Conservation (phyloP, 2,113 vertebrate species). For the Taurulus bubalis region DNA sequence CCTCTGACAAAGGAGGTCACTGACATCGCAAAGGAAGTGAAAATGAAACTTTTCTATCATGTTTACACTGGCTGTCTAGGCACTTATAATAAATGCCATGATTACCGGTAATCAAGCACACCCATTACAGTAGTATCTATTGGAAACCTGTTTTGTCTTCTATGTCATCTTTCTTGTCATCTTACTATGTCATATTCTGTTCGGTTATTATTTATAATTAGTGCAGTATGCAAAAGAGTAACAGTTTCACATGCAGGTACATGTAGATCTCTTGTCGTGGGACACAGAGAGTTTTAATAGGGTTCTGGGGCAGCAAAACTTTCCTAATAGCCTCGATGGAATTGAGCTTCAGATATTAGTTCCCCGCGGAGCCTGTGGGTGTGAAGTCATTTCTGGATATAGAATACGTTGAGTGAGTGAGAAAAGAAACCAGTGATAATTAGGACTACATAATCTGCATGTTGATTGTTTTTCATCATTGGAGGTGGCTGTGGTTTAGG, state of each 20-base stretch:
- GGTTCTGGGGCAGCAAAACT: slow-evolving; percentile 65
- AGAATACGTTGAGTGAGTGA: slow-evolving; percentile 26
- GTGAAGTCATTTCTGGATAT: slow-evolving; percentile 44
- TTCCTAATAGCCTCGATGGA: slow-evolving; percentile 59
- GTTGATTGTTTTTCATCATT: slow-evolving; percentile 2
- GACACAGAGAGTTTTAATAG: slow-evolving; percentile 57
- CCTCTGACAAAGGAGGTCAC: slow-evolving; percentile 24
- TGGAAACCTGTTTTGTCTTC: neutral
- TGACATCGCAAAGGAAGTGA: slow-evolving; percentile 58
- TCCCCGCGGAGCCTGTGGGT: slow-evolving; percentile 57
- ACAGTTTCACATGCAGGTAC: slow-evolving; percentile 22
- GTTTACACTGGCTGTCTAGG: slow-evolving; percentile 6
- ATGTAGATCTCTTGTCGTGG: slow-evolving; percentile 32
- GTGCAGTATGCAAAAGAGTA: slow-evolving; percentile 3
- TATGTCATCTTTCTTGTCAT: neutral
- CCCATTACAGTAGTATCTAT: neutral
- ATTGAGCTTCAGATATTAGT: slow-evolving; percentile 63
- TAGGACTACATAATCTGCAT: slow-evolving; percentile 27
- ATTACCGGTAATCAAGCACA: neutral
- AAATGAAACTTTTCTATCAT: slow-evolving; percentile 49
- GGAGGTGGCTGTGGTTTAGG: neutral
- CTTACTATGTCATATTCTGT: neutral
- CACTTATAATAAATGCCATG: slow-evolving; percentile 22
- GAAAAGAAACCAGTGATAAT: slow-evolving; percentile 48
- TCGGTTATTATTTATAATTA: neutral